Evolutionary conservation across 2,113 vertebrate species (phyloP).

Genomic region (Pterocles gutturalis): DNA sequence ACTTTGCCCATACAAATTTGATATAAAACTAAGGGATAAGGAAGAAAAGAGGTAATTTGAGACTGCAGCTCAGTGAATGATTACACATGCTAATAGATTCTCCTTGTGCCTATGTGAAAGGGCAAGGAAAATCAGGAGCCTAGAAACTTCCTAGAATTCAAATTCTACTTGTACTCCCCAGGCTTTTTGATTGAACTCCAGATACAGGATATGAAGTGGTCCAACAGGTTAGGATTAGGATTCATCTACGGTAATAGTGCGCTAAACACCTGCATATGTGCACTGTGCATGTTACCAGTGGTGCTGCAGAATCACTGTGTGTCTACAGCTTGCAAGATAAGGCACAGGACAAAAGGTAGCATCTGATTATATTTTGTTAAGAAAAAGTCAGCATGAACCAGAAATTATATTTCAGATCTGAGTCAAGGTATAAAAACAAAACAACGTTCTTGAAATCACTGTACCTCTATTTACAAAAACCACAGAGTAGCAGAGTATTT

Average conservation of each 20-base stretch:
- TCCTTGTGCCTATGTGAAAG: background rate
- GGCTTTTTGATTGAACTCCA: background rate
- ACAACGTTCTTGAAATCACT: background rate
- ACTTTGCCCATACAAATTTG: background rate
- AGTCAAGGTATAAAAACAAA: background rate
- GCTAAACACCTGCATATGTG: background rate
- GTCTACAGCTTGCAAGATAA: background rate
- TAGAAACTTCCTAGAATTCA: background rate
- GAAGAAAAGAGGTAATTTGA: background rate
- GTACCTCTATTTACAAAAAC: background rate
- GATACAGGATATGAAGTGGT: background rate
- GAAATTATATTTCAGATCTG: background rate
- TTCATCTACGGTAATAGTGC: background rate
- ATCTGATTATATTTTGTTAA: background rate
- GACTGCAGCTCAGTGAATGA: background rate
- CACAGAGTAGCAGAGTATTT: background rate
- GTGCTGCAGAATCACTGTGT: background rate
- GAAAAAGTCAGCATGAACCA: background rate
- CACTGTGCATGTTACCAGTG: background rate
- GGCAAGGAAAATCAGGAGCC: background rate
- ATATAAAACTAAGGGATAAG: background rate
- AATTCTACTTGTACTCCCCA: background rate
- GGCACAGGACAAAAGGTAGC: background rate
- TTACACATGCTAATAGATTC: background rate
- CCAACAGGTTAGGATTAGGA: background rate